Evolutionary conservation across 2,797 vertebrate species (phyloP).

Genomic region (Trachurus trachurus): DNA sequence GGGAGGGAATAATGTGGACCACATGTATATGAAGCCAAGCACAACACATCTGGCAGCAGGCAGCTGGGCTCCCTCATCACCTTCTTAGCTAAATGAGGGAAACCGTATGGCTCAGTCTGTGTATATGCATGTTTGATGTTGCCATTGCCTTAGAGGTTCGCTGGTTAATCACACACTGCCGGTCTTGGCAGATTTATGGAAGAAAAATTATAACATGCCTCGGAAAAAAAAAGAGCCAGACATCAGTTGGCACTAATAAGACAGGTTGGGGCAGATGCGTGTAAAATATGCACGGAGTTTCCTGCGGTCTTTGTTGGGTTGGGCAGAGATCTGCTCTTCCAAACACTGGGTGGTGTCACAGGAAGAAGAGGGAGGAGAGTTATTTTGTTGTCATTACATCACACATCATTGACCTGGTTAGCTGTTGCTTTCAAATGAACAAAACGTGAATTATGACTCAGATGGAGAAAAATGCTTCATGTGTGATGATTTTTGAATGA

Average conservation of each 20-base stretch:
- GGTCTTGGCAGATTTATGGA: constrained; percentile 83
- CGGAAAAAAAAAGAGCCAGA: constrained; percentile 64
- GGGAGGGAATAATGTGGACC: constrained; percentile 78
- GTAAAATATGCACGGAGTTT: constrained; percentile 55
- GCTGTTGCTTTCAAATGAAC: constrained; percentile 19
- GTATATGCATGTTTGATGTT: constrained; percentile 82
- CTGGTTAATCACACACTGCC: constrained; percentile 81
- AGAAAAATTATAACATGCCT: constrained; percentile 80
- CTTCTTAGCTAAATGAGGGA: constrained; percentile 78
- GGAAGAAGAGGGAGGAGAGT: constrained; percentile 40
- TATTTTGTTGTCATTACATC: constrained; percentile 54
- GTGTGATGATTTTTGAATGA: too few relatives aligned
- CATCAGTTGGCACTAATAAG: constrained; percentile 70
- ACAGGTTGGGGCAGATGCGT: constrained; percentile 65
- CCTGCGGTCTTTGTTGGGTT: constrained; percentile 37
- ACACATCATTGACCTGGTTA: constrained; percentile 40
- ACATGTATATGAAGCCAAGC: constrained; percentile 80
- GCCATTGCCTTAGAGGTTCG: constrained; percentile 78
- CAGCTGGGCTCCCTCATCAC: constrained; percentile 76
- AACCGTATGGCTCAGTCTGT: constrained; percentile 69
- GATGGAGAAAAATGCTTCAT: not conserved
- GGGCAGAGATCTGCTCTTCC: constrained; percentile 34
- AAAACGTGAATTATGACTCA: constrained; percentile 10
- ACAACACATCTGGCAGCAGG: constrained; percentile 85
- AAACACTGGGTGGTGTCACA: constrained; percentile 43